These are phyloP conservation scores for Eurosta solidaginis DNA, from an alignment of 1,140 invertebrate genomes.

Conservation along the genomic window DNA sequence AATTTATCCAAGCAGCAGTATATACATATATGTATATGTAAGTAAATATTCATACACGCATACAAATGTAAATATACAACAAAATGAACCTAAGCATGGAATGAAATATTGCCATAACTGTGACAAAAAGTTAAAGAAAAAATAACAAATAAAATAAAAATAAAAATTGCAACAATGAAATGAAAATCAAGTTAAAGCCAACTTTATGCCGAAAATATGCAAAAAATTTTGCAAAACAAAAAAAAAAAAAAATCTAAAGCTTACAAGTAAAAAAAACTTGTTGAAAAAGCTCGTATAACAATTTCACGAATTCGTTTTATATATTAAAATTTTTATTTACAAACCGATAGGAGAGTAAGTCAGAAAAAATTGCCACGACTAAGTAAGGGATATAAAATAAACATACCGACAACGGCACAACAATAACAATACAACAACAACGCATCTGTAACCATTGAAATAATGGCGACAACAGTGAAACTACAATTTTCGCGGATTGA, in stretches of 20 bases:
- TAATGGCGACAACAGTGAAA: neutral
- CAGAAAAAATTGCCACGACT: neutral
- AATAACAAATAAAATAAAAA: neutral
- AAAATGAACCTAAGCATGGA: neutral
- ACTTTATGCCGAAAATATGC: neutral
- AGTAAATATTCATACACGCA: neutral
- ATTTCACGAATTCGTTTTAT: slow-evolving; percentile 26
- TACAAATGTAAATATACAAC: neutral
- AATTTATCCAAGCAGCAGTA: neutral
- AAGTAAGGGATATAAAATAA: slow-evolving; percentile 3
- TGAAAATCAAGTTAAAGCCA: slow-evolving; percentile 27
- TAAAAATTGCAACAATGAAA: neutral
- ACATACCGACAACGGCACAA: neutral
- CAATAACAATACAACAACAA: neutral
- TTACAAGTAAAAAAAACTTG: neutral
- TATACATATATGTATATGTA: neutral
- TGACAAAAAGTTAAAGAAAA: no score
- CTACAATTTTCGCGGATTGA: slow-evolving; percentile 21
- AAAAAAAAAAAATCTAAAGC: neutral
- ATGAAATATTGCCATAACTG: neutral
- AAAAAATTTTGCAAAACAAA: neutral
- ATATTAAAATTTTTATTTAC: slow-evolving; percentile 14
- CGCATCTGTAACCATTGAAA: no score
- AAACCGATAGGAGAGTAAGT: neutral
- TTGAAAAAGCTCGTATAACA: neutral